These are phyloP conservation scores for Rhinoptilus africanus DNA, from an alignment of 2,113 vertebrate species.

Conservation along the genomic window DNA sequence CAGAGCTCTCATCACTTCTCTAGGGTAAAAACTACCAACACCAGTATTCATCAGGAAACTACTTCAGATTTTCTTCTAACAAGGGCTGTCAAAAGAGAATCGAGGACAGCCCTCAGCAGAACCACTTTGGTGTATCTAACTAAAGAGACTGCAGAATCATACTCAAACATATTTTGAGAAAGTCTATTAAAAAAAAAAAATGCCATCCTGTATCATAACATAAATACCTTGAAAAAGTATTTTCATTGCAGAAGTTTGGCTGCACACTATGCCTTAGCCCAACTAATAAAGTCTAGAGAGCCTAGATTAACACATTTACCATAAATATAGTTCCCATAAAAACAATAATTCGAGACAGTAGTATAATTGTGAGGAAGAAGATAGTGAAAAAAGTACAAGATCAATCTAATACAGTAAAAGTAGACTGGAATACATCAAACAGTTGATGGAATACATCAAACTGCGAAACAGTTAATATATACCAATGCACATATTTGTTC, in stretches of 20 bases:
- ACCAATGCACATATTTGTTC: neutral
- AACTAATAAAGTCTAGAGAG: neutral
- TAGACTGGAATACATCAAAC: neutral
- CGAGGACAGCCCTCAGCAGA: neutral
- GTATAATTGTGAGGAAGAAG: neutral
- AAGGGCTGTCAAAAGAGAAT: neutral
- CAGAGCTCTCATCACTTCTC: neutral
- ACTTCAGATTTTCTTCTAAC: neutral
- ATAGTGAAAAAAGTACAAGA: neutral
- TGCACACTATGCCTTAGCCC: neutral
- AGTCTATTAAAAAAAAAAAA: neutral
- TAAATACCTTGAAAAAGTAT: neutral
- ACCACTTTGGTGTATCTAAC: neutral
- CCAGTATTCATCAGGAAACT: neutral
- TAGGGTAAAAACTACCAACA: neutral
- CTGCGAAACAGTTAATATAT: neutral
- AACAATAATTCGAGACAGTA: neutral
- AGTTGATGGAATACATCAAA: neutral
- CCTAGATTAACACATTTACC: neutral
- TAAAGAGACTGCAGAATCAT: neutral
- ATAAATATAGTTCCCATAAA: neutral
- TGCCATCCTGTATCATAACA: neutral
- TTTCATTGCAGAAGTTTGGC: neutral
- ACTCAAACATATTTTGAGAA: neutral
- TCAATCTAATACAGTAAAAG: neutral